These are phyloP conservation scores for Drosophila ambigua DNA, from an alignment of 1,140 invertebrate species.

Conservation along the genomic window DNA sequence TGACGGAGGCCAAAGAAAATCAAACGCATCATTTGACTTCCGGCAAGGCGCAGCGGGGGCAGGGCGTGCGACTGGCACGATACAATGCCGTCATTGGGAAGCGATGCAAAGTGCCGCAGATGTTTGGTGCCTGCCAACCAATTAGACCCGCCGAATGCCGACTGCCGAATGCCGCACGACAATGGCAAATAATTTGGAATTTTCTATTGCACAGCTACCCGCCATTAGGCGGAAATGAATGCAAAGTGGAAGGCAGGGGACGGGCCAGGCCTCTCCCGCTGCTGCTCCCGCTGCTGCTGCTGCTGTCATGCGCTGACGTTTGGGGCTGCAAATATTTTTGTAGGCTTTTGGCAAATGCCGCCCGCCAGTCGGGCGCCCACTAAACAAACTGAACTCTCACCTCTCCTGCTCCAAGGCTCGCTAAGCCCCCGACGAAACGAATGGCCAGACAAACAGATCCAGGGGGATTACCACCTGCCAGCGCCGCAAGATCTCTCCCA, in stretches of 20 bases:
- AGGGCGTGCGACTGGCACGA: conserved; percentile 11
- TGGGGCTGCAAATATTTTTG: background rate
- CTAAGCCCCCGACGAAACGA: background rate
- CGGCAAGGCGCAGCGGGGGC: conserved; percentile 52
- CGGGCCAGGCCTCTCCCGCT: too few relatives aligned
- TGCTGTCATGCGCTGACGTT: too few relatives aligned
- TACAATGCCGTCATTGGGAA: conserved; percentile 45
- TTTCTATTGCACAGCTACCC: conserved; percentile 11
- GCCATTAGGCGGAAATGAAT: conserved; percentile 21
- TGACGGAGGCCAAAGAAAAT: conserved; percentile 57
- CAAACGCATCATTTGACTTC: conserved; percentile 76
- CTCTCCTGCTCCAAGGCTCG: conserved; percentile 18
- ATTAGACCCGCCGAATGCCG: conserved; percentile 48
- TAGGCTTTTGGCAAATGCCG: background rate
- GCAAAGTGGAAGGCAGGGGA: conserved; percentile 24
- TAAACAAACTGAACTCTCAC: conserved; percentile 76
- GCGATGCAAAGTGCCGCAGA: conserved; percentile 63
- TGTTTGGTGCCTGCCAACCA: conserved; percentile 40
- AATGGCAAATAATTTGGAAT: conserved; percentile 46
- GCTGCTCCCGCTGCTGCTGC: too few relatives aligned
- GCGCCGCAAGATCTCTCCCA: conserved; percentile 5
- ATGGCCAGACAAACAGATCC: conserved; percentile 15
- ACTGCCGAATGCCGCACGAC: conserved; percentile 26
- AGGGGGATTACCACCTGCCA: conserved; percentile 51
- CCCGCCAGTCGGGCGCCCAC: conserved; percentile 62